Percentiles rank a stretch among this genome's conserved stretches.
Evolutionary conservation across 2,113 vertebrate species (phyloP).

Genomic region (Phrynosoma platyrhinos): DNA sequence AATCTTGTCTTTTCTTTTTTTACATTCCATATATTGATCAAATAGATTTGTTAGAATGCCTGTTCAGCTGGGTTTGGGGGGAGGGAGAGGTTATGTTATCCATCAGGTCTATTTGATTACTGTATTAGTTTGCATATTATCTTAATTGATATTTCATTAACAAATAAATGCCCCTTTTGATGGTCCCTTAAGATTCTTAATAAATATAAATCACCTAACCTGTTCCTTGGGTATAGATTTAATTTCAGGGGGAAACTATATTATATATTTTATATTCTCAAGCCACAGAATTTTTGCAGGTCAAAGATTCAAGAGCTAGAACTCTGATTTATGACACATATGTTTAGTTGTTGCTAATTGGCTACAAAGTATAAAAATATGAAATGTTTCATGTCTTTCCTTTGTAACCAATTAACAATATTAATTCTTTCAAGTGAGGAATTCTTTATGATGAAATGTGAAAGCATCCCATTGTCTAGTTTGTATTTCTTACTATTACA

Average conservation of each 20-base stretch:
- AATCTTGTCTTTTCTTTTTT: conserved; percentile 81
- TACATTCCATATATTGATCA: conserved; percentile 81
- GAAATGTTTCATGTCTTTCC: not conserved
- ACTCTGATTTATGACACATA: not conserved
- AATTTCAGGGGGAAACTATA: not conserved
- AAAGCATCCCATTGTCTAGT: not conserved
- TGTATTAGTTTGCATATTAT: conserved; percentile 67
- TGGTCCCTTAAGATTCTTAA: conserved; percentile 63
- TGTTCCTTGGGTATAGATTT: conserved; percentile 44
- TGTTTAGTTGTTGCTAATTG: not conserved
- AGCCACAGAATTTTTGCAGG: not conserved
- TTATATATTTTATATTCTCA: not conserved
- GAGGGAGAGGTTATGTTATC: conserved; percentile 66
- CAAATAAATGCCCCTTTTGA: conserved; percentile 72
- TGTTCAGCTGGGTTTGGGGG: conserved; percentile 61
- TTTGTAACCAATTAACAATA: not conserved
- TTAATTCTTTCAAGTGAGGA: not conserved
- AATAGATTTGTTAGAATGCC: conserved; percentile 77
- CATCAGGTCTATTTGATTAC: conserved; percentile 74
- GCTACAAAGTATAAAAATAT: not conserved
- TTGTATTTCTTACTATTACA: not conserved
- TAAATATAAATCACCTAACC: conserved; percentile 64
- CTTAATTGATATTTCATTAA: conserved; percentile 77
- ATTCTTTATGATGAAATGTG: not conserved
- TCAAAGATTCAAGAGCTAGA: not conserved